Evolutionary conservation across 2,888 invertebrate species (phyloP), one percentile per base, ranked within the genome.

Genomic region (Scelioninae gen. 1): DNA sequence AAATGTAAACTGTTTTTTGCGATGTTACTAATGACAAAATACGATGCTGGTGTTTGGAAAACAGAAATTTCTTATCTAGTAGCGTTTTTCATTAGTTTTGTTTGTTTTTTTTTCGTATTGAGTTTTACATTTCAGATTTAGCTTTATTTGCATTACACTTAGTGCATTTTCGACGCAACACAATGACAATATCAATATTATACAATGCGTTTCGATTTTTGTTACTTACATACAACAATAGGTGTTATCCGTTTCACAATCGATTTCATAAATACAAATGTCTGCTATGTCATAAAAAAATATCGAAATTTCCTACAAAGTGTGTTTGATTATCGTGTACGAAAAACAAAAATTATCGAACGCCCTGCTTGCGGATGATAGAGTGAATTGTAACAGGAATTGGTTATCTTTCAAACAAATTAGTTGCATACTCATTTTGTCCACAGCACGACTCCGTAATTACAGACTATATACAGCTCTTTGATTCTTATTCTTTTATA

Each of bases 241-340:
- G 55, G 23, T 55, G 45, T 66, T n/a, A 47, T 38, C 40, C 15
- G 56, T 62, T 69, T 62, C 34, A n/a, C 55, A 32, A 62, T 66
- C 72, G 71, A 58, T 62, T 47, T 53, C 31, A 8, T 40, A 38
- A 53, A 69, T 75, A 75, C 65, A 75, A 81, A 75, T 56, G 66
- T 76, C 65, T 65, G 8, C 72, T 71, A 76, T 51, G 71, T 75
- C 82, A 76, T 76, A 82, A 82, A 82, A 82, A 82, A 82, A 82
- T 76, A 82, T 82, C 40, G 65, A 76, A 82, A 82, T 82, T 82
- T 76, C 16, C 82, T 82, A 82, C 76, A 82, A 76, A 76, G 62
- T 72, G 74, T 69, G 75, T 80, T 80, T 72, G 82, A 72, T 82
- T 82, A 82, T 76, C 76, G 65, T 75, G 71, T 82, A 76, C 82